Evolutionary conservation across 2,797 vertebrate species (phyloP).

Genomic region (Crax fasciolata): DNA sequence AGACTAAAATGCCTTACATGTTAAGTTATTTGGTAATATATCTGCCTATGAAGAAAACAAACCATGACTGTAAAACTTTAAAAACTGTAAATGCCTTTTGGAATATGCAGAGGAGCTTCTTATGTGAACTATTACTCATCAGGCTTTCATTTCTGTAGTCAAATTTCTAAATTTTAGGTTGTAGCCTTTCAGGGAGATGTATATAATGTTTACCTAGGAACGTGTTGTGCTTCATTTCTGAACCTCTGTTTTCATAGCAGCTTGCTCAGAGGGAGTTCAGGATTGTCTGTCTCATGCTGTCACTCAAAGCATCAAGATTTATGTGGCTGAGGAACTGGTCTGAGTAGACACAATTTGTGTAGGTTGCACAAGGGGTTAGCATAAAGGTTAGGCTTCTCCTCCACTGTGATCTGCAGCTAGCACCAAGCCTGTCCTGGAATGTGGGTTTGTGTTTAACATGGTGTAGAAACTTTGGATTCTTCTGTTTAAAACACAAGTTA

Average conservation of each 20-base stretch:
- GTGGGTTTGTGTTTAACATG: not conserved
- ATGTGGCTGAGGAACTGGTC: not conserved
- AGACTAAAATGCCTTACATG: not conserved
- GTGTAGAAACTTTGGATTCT: not conserved
- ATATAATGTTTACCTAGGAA: not conserved
- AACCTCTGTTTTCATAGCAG: not conserved
- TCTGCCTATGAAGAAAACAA: not conserved
- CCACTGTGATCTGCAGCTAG: not conserved
- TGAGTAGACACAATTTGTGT: not conserved
- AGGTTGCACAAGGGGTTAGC: fast-evolving
- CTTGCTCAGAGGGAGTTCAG: not conserved
- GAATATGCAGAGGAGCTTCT: not conserved
- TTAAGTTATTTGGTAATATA: not conserved
- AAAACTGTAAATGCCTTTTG: not conserved
- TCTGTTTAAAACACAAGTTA: not conserved
- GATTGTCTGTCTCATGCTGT: not conserved
- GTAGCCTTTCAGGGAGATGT: not conserved
- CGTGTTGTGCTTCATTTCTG: not conserved
- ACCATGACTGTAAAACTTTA: not conserved
- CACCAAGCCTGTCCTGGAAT: not conserved
- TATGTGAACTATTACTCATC: not conserved
- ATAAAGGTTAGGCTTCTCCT: not conserved
- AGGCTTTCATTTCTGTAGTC: not conserved
- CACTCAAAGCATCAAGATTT: not conserved
- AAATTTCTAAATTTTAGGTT: not conserved